These are phyloP conservation scores for Elaeidobius kamerunicus DNA, from an alignment of 2,888 invertebrate genomes.

Conservation along the genomic window DNA sequence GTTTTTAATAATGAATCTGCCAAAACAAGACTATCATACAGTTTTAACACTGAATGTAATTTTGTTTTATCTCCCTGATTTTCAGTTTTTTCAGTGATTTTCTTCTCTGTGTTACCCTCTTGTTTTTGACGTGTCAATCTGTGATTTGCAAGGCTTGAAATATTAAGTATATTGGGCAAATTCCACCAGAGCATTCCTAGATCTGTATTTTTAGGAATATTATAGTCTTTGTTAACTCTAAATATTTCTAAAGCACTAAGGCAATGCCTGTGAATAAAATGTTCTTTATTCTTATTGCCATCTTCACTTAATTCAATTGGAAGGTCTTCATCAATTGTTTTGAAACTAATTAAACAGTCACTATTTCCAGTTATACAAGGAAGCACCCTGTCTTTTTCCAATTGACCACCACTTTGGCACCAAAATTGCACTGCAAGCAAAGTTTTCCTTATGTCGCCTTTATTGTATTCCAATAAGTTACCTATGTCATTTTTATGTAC, in stretches of 20 bases:
- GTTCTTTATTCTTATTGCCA: neutral
- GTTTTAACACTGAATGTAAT: slow-evolving; percentile 13
- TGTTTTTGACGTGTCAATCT: slow-evolving; percentile 3
- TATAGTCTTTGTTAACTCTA: slow-evolving; percentile 29
- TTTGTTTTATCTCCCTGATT: neutral
- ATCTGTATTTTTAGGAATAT: slow-evolving; percentile 37
- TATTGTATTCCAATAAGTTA: slow-evolving; percentile 58
- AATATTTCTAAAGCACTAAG: slow-evolving; percentile 38
- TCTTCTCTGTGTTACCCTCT: too few species aligned
- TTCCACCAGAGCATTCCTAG: slow-evolving; percentile 38
- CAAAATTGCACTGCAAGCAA: slow-evolving; percentile 66
- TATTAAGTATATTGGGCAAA: slow-evolving; percentile 37
- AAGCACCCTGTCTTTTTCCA: slow-evolving; percentile 11
- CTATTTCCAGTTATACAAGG: neutral
- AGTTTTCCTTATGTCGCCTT: slow-evolving; percentile 69
- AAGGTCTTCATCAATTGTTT: slow-evolving; percentile 29
- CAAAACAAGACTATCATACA: slow-evolving; percentile 31
- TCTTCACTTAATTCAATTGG: slow-evolving; percentile 7
- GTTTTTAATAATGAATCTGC: slow-evolving; percentile 18
- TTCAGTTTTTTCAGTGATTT: slow-evolving; percentile 3
- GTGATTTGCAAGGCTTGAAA: slow-evolving; percentile 21
- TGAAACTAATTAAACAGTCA: slow-evolving; percentile 1
- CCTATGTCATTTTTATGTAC: slow-evolving; percentile 54
- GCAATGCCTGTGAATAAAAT: slow-evolving; percentile 35
- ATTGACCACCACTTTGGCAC: slow-evolving; percentile 34